Base-by-base conservation (phyloP, 2,113 vertebrate species). In the Elgaria multicarinata region DNA sequence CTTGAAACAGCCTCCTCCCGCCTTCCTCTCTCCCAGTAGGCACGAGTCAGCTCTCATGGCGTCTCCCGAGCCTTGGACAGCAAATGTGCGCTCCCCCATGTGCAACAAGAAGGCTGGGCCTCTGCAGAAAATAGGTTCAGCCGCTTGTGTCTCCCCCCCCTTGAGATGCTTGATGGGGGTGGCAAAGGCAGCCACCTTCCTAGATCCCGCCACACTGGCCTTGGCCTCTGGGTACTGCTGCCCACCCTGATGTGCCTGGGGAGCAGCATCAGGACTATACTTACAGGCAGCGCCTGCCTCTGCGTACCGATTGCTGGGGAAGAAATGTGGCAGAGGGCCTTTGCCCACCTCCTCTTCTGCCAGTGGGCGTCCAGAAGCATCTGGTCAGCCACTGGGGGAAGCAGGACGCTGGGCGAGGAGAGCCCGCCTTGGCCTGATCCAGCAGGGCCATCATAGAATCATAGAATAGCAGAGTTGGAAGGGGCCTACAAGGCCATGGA, bases 121-220 rank as follows among this genome's bases (percentile, higher is more conserved):
- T 26, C 3, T 2, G 33, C 44, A 36, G 46, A 46, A 0, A 36
- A 42, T 12, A 6, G 0, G 69, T 22, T 8, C 3, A 1, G 36
- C 84, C 31, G 14, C 33, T 10, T n/a, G n/a, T n/a, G n/a, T n/a
- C 53, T 6, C 3, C 6, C 2, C 1, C 31, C 53, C 53, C 18
- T 62, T 7, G 13, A 6, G 31, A 53, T 14, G 14, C 6, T 10
- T 9, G 8, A 13, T 7, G 16, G 14, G 78, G 33, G 28, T 8
- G 33, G 78, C 78, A 58, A 9, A 81, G 7, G 1, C 14, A 16
- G 55, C 6, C 33, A 2, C 36, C n/a, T 22, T 22, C 16, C 13
- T 42, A 2, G 4, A 24, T 36, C 53, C 50, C 33, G 6, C 7
- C 31, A 53, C 28, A 2, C 55, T 6, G 36, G 9, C 58, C 58